Evolutionary conservation across 2,797 vertebrate species (phyloP), one percentile per base, ranked within the genome.

Genomic region (Tragelaphus eurycerus): DNA sequence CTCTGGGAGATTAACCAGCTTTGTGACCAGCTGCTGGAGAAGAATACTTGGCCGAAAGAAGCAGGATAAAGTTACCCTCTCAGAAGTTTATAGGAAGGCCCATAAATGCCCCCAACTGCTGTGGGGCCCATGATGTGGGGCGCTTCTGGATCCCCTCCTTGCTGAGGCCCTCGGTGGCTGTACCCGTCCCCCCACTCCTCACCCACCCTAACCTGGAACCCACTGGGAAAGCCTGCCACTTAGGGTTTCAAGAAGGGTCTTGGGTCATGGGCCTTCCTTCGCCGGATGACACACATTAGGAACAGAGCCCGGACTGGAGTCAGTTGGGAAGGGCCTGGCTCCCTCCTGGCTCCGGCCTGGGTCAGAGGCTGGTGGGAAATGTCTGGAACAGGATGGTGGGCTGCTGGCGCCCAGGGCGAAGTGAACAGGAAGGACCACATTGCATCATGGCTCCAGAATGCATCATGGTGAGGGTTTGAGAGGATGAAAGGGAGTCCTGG

Each of bases 1-100:
- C 98, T 98, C 98, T 97, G 97, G 98, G 98, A 98, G 98, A 98
- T 98, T 98, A 98, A 98, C 95, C 98, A 98, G 98, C 98, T 98
- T 98, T 98, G 98, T 98, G 97, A 97, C 98, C 98, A 98, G 98
- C 98, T 98, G 98, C 98, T 98, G 97, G 96, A 97, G 97, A 96
- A 98, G 98, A 98, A 98, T 98, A 98, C 97, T 98, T 98, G 98
- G 98, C 98, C 97, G 91, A 97, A 98, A 98, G 98, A 98, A 98
- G 98, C 81, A 95, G 97, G 98, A 98, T 98, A 98, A 97, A 97
- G 96, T 98, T 98, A 98, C 98, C 89, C 93, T 95, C 95, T 98
- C 98, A 98, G 98, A 98, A 98, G 97, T 98, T 98, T 98, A 98
- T 97, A 98, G 97, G 98, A 98, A 98, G 98, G 94, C 95, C 97